Percentiles rank a stretch among this genome's conserved stretches.
phyloP scores from a whole-genome alignment of 1,140 invertebrate species.

The Drosophila miranda region DNA sequence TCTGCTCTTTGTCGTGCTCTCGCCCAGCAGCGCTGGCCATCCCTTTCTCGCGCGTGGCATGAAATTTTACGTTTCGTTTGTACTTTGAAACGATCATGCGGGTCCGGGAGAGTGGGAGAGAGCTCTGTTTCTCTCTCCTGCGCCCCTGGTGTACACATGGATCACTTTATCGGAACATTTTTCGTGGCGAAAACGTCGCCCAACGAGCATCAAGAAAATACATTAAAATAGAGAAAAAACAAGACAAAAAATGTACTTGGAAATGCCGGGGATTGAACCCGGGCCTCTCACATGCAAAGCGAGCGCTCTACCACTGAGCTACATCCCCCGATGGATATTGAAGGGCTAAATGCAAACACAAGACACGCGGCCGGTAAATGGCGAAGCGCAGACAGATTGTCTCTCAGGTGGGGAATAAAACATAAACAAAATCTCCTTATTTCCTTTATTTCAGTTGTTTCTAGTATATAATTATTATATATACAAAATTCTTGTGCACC shows the following conservation, averaged over 20 bases:
- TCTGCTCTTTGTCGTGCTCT: conserved; percentile 9
- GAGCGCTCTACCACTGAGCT: conserved; percentile 82
- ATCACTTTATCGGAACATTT: conserved; percentile 82
- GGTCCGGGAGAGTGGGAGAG: conserved; percentile 24
- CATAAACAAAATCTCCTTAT: too few species aligned
- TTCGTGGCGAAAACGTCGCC: conserved; percentile 14
- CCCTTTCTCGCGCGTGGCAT: conserved; percentile 26
- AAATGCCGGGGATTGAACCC: conserved; percentile 93
- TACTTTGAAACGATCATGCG: conserved; percentile 63
- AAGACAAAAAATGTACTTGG: conserved; percentile 80
- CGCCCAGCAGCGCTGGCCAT: conserved; percentile 7
- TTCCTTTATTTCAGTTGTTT: too few species aligned
- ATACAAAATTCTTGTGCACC: too few species aligned
- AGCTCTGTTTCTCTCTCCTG: conserved; percentile 34
- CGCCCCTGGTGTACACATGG: conserved; percentile 67
- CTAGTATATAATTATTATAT: too few species aligned
- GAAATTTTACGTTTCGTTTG: conserved; percentile 39
- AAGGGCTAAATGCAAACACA: conserved; percentile 13
- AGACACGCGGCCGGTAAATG: neutral
- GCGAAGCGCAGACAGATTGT: neutral
- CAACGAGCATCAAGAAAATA: conserved; percentile 25
- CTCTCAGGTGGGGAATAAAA: too few species aligned
- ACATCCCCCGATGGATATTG: conserved; percentile 44
- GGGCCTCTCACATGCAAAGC: conserved; percentile 96
- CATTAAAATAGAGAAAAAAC: neutral